Conservation (phyloP, 2,888 invertebrate genomes). For the Subacronicta megacephala region DNA sequence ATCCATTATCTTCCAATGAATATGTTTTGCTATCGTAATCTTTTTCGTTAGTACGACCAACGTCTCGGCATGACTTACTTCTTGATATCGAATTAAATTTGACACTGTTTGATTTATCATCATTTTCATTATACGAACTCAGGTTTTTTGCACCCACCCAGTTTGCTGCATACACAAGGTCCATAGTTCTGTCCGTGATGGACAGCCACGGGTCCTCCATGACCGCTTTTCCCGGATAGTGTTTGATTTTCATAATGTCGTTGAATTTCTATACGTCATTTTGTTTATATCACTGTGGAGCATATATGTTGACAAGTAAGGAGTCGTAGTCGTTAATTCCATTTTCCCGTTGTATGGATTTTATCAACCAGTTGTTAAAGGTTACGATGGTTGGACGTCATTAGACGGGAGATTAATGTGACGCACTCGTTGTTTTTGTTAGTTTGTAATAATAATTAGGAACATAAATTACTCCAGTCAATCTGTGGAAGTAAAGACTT, state of each 20-base stretch:
- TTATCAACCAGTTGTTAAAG: conserved; percentile 43
- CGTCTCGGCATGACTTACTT: conserved; percentile 86
- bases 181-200: conserved; percentile 92
- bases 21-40: conserved; percentile 74
- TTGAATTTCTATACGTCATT: conserved; percentile 37
- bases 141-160: conserved; percentile 93
- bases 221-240: conserved; percentile 95
- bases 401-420: conserved; percentile 42
- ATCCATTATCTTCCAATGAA: conserved; percentile 75
- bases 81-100: conserved; percentile 86
- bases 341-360: conserved; percentile 62
- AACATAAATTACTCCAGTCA: conserved; percentile 38
- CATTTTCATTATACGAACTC: conserved; percentile 80
- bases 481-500: conserved; percentile 42
- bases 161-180: conserved; percentile 95
- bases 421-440: conserved; percentile 48
- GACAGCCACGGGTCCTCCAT: conserved; percentile 93
- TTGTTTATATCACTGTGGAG: conserved; percentile 45
- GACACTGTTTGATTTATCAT: conserved; percentile 68
- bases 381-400: conserved; percentile 49
- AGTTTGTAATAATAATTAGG: conserved; percentile 40
- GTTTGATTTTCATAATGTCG: conserved; percentile 94
- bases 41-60: conserved; percentile 75
- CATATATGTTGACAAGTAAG: conserved; percentile 41
- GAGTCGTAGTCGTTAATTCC: conserved; percentile 57